Evolutionary conservation across 2,797 vertebrate species (phyloP).

Genomic region (Sylvia borin): DNA sequence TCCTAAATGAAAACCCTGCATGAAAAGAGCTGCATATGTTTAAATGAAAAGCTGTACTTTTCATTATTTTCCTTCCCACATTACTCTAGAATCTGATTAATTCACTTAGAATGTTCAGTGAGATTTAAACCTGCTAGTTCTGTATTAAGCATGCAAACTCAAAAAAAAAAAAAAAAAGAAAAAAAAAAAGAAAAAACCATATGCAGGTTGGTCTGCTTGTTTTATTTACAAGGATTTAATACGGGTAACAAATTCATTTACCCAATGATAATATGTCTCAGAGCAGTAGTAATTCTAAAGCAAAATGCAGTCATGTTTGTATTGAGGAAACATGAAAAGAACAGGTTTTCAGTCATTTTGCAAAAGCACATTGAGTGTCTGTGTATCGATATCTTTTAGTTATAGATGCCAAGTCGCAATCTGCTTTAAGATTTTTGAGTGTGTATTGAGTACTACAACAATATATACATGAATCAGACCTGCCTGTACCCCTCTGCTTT

Average conservation of each 20-base stretch:
- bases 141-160: constrained; percentile 77
- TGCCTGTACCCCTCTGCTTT: constrained; percentile 32
- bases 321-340: constrained; percentile 67
- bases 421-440: constrained; percentile 62
- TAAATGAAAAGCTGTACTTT: constrained; percentile 75
- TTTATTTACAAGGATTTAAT: constrained; percentile 69
- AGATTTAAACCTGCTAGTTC: constrained; percentile 73
- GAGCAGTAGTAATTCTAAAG: constrained; percentile 51
- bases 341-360: constrained; percentile 74
- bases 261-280: constrained; percentile 42
- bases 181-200: neutral
- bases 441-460: constrained; percentile 8
- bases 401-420: constrained; percentile 64
- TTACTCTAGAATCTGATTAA: constrained; percentile 65
- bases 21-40: constrained; percentile 72
- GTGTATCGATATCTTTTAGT: constrained; percentile 68
- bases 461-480: constrained; percentile 41
- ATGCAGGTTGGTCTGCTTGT: constrained; percentile 71
- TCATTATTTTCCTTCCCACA: constrained; percentile 71
- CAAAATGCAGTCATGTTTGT: constrained; percentile 60
- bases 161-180: neutral
- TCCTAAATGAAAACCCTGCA: constrained; percentile 63
- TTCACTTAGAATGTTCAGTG: constrained; percentile 69
- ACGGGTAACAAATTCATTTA: constrained; percentile 63
- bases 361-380: constrained; percentile 65